Evolutionary conservation across 1,140 invertebrate genomes (phyloP), one percentile per base, ranked within the genome.

Genomic region (Lysiphlebus fabarum): DNA sequence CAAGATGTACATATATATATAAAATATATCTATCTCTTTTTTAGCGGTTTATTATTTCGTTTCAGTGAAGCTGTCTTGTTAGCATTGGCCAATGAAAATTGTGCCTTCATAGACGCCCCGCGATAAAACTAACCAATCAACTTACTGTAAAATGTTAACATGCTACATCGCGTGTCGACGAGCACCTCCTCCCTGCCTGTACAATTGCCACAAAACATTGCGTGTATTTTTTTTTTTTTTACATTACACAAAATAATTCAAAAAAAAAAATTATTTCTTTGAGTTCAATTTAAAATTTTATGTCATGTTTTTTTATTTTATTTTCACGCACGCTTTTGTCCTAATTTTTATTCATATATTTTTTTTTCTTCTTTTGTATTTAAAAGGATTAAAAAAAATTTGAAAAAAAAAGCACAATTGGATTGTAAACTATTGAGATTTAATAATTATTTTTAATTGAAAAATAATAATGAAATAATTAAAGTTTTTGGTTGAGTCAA

Each of bases 151-250:
- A 62, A 56, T 58, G 59, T 50, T 55, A 71, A 74, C 75, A 77
- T 70, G 74, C 74, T 74, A 76, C 69, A 73, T 78, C 73, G 77
- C 76, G 72, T 79, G 75, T 74, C 75, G 72, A 62, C 65, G 67
- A 68, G 74, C 70, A 71, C 72, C 77, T 77, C 76, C 77, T 74
- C 68, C 75, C 3, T 68, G 64, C 17, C 17, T 26, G 2, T 26
- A 62, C 58, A 41, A 70, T 68, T 66, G 65, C 65, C 54, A 58
- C 55, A 49, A 62, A 51, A n/a, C 47, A 56, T 64, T 40, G 62
- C 62, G 59, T 64, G 62, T 50, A 61, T 53, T 26, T 26, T 26
- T 26, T 26, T 26, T 26, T 26, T 26, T 2, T 26, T 26, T 26
- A 1, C 56, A 57, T 26, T 57, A 51, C 48, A 37, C 60, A 60